Conservation (phyloP, 2,888 invertebrate genomes). For the Cactoblastis cactorum region DNA sequence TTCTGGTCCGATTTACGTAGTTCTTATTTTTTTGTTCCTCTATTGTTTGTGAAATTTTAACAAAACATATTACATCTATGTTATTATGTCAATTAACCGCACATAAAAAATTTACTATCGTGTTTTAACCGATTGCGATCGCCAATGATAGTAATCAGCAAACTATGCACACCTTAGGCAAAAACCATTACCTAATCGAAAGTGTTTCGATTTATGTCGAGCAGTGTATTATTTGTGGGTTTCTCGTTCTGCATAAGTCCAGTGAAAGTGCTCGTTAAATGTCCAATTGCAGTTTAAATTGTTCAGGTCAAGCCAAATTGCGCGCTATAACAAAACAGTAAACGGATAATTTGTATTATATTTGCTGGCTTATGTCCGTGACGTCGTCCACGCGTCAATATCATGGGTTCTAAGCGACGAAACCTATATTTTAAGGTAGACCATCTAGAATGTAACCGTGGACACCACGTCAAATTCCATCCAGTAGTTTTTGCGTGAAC, state of each 20-base stretch:
- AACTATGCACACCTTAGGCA: constrained; percentile 21
- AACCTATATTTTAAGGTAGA: too few species aligned
- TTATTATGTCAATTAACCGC: background rate
- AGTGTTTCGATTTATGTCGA: constrained; percentile 31
- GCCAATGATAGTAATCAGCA: constrained; percentile 11
- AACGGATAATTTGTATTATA: background rate
- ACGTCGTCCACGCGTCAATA: too few species aligned
- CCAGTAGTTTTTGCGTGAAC: too few species aligned
- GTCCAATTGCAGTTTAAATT: constrained; percentile 11
- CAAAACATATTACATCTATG: background rate
- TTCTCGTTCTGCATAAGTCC: constrained; percentile 20
- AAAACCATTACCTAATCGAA: constrained; percentile 37
- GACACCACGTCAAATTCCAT: too few species aligned
- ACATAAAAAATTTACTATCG: background rate
- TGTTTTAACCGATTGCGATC: constrained; percentile 10
- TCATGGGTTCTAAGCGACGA: too few species aligned
- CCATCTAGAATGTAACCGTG: too few species aligned
- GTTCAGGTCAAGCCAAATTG: constrained; percentile 1
- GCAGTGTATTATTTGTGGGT: constrained; percentile 26
- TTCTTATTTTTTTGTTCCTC: background rate
- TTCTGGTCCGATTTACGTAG: too few species aligned
- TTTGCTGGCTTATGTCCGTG: too few species aligned
- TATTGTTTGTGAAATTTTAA: background rate
- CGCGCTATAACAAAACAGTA: constrained; percentile 2
- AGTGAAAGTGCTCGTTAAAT: constrained; percentile 31